Evolutionary conservation across 1,140 invertebrate genomes (phyloP), one percentile per base, ranked within the genome.

Genomic region (Trichonephila clavata): DNA sequence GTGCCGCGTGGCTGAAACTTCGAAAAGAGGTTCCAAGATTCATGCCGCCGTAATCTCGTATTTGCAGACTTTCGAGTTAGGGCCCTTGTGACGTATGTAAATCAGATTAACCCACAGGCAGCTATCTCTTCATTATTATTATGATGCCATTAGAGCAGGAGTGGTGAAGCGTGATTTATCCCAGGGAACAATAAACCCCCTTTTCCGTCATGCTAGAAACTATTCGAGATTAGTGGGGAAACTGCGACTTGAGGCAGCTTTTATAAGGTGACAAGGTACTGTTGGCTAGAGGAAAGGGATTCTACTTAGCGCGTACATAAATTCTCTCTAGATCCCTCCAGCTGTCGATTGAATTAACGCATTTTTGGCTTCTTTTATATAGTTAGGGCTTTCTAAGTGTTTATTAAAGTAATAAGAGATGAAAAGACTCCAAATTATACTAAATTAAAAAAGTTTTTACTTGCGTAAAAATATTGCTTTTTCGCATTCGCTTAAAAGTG

Each of bases 141-240:
- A 91, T 61, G 77, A 83, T 43, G 27, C 77, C 21, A 83, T 91
- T 91, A 83, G 59, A 20, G 20, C 21, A 65, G 80, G 50, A 91
- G 77, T 91, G 60, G 68, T 39, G 60, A 80, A 57, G 88, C 60
- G 80, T 91, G 90, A 91, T 91, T 91, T 91, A 91, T 83, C 80
- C 59, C n/a, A 27, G 59, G 50, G 71, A 90, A 90, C 77, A 91
- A 91, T 91, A 65, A 84, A 91, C 59, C 50, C 61, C 14, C 24
- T 32, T 91, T 50, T 83, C 24, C 59, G 50, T 81, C 57, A 20
- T 63, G 32, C 32, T 63, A 24, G 90, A 65, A 63, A 27, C 60
- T 65, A 50, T 50, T 32, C 10, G 32, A 71, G 61, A 89, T 89
- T 68, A 89, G 20, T 89, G 20, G 18, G 39, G 86, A 68, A 87